Evolutionary conservation across 2,888 invertebrate species (phyloP), one percentile per base, ranked within the genome.

Genomic region (Oconnorella tubifera): DNA sequence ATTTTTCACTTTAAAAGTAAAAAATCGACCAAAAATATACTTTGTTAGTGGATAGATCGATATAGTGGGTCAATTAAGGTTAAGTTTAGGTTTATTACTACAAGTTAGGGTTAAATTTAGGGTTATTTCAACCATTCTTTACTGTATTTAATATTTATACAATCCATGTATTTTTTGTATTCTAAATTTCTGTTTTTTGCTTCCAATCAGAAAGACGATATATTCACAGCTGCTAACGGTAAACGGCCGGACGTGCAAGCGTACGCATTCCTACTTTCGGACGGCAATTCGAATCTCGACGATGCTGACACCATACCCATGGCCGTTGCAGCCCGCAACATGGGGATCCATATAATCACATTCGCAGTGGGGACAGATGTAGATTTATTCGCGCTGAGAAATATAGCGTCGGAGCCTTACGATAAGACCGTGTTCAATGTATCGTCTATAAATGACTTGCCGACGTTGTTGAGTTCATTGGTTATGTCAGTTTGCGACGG

Each of bases 331-430:
- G 62, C 64, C 14, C 59, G 63, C 14, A 56, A 55, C 25, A 27
- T 27, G 29, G 68, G 68, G 1, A 59, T 66, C n/a, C 29, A 50
- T 23, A 55, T 73, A 23, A 68, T 73, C 1, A 68, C 74, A 6
- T 67, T 75, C 27, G 73, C 72, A 3, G 72, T 75, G n/a, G 75
- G 75, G 1, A 60, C 51, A 23, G 62, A 50, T 32, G 72, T 73
- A 2, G 72, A 73, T 55, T 57, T 31, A 4, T 25, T 40, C 6
- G 74, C 74, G 59, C 66, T 75, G 27, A 51, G 50, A 25, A 66
- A 63, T 25, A 71, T 75, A 2, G 75, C 73, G 28, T 56, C 59
- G 14, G 25, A 33, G 10, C 68, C 68, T 27, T 25, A 62, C 33
- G 28, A 51, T n/a, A 55, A 62, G 1, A 57, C 55, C 55, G 59